Conservation (phyloP, 1,140 invertebrate species). For the Phymastichus coffea region DNA sequence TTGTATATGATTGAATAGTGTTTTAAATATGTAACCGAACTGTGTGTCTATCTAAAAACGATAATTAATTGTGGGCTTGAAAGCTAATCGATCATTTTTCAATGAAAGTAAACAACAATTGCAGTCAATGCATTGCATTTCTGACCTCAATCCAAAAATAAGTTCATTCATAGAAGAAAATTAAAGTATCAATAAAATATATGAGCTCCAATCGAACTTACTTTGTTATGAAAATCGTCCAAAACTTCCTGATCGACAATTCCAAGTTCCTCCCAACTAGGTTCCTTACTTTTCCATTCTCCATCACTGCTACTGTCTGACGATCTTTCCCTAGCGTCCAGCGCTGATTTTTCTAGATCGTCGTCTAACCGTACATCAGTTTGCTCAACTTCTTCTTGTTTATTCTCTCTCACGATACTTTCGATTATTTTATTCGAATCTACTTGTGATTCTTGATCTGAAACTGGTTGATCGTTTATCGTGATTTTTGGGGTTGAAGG, state of each 20-base stretch:
- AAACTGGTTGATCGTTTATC: too few species aligned
- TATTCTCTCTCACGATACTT: neutral
- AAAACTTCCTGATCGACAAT: slow-evolving; percentile 56
- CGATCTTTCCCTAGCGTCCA: slow-evolving; percentile 25
- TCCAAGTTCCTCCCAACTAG: slow-evolving; percentile 58
- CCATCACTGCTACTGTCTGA: slow-evolving; percentile 41
- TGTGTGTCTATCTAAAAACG: too few species aligned
- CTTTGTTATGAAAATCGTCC: slow-evolving; percentile 59
- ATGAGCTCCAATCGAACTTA: slow-evolving; percentile 34
- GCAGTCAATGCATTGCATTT: too few species aligned
- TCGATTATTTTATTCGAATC: slow-evolving; percentile 9
- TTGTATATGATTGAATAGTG: too few species aligned
- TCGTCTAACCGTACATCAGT: neutral
- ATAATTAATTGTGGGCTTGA: too few species aligned
- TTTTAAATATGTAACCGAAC: too few species aligned
- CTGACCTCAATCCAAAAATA: too few species aligned
- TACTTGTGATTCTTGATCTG: slow-evolving; percentile 30
- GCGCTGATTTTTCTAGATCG: neutral
- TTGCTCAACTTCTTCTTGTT: neutral
- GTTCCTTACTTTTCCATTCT: slow-evolving; percentile 40
- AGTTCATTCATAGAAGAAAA: neutral
- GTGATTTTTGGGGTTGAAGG: too few species aligned
- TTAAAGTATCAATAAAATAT: neutral
- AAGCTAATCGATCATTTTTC: too few species aligned
- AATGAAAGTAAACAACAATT: too few species aligned